Base-by-base conservation (phyloP, 2,888 invertebrate species). In the Diachrysia chrysitis region DNA sequence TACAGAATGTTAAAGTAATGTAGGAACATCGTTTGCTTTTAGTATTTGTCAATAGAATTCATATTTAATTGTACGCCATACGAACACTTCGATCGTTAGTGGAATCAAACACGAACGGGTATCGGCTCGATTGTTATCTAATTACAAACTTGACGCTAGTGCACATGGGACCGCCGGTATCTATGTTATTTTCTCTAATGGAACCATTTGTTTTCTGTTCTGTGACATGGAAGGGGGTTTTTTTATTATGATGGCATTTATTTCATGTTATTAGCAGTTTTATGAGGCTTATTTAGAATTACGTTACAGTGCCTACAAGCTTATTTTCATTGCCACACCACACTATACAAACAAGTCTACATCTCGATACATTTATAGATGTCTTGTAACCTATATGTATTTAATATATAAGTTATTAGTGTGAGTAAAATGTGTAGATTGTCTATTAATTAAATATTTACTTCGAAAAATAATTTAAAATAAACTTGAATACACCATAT, bases 121-220 rank as follows among this genome's bases (percentile, higher is more conserved):
- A 78, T 77, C 77, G 79, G 86, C 85, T 91, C 88, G 92, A 94
- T 94, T 88, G 92, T 93, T 92, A 94, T 93, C 93, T 93, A 92
- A 93, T 94, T 94, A 94, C 91, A 86, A 91, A 91, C 87, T 91
- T 89, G 92, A 89, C 87, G 88, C 85, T 84, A 82, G 85, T 83
- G 88, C 92, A 90, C 92, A 87, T 89, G 93, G 92, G 92, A 90
- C 89, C 80, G 64, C 35, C 73, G 79, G 81, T 85, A 86, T 83
- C 85, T 87, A 85, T 83, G 86, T 87, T 92, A 89, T 89, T 89
- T 87, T 84, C 85, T 90, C 85, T 89, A 90, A 91, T 90, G 89
- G 89, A 85, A 86, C 86, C 85, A 87, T 90, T 87, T 88, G 87
- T 90, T 87, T 86, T 82, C 82, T 81, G 80, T 83, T 87, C 78